Conservation (phyloP, 2,888 invertebrate genomes). For the Aromia moschata region DNA sequence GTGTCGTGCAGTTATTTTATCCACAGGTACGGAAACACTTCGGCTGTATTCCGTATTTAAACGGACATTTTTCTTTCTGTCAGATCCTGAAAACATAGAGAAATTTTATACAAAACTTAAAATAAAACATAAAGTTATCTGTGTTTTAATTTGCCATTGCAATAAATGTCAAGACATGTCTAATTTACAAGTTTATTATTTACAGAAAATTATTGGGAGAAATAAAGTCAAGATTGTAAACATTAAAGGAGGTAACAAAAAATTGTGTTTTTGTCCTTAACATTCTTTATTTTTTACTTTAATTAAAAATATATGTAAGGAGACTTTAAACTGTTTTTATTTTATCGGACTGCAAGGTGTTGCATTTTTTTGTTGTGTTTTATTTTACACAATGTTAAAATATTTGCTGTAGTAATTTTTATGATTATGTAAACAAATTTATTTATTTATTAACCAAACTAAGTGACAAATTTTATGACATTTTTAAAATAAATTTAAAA, state of each 20-base stretch:
- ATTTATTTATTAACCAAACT: background rate
- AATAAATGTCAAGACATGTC: no score
- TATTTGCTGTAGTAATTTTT: constrained; percentile 4
- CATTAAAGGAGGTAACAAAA: no score
- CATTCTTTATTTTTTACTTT: no score
- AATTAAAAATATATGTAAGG: no score
- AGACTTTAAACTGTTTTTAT: no score
- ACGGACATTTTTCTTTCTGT: constrained; percentile 72
- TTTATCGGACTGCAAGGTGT: background rate
- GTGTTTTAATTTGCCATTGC: no score
- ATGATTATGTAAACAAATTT: background rate
- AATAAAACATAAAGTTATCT: background rate
- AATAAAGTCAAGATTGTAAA: no score
- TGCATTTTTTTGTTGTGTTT: background rate
- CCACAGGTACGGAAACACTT: constrained; percentile 88
- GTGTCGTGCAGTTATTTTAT: constrained; percentile 67
- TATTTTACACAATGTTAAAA: background rate
- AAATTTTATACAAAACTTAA: constrained; percentile 1
- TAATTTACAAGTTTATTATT: no score
- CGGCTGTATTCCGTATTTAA: constrained; percentile 80
- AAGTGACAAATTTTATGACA: no score
- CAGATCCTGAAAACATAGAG: constrained; percentile 68
- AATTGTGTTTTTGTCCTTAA: no score
- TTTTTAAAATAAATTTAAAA: no score
- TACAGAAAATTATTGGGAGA: no score